Percentiles rank a stretch among this genome's conserved stretches.
These are phyloP conservation scores for Dryobates pubescens DNA, from an alignment of 2,797 vertebrate species.

Conservation along the genomic window DNA sequence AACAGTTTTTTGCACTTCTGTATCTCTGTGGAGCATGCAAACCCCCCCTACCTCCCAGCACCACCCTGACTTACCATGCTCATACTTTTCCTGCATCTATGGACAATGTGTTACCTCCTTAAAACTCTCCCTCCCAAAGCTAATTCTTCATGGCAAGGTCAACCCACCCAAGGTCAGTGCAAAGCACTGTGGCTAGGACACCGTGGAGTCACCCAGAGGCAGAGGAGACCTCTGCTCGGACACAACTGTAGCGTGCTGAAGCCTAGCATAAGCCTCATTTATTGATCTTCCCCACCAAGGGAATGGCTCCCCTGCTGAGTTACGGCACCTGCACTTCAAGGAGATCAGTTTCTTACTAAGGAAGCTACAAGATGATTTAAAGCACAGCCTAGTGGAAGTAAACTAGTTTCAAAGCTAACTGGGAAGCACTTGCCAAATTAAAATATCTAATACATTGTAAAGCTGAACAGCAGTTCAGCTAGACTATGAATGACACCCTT, in stretches of 20 bases:
- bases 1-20: not conserved
- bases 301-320: not conserved
- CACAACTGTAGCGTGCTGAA: not conserved
- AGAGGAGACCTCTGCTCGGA: not conserved
- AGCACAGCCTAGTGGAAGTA: not conserved
- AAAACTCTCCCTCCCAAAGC: not conserved
- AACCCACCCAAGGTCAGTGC: not conserved
- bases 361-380: constrained; percentile 10
- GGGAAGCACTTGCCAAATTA: not conserved
- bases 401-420: not conserved
- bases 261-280: not conserved
- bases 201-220: not conserved
- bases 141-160: not conserved
- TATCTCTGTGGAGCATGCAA: not conserved
- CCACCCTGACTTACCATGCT: not conserved
- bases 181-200: not conserved
- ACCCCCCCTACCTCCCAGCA: accelerated
- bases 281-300: not conserved
- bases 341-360: not conserved
- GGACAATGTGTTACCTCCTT: not conserved
- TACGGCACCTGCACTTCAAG: not conserved
- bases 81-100: not conserved
- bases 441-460: not conserved
- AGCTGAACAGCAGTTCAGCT: not conserved
- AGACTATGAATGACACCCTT: not conserved